Evolutionary conservation across 64 coral and sea anemone genomes (phyloP).

Genomic region (Stichodactyla helianthus): DNA sequence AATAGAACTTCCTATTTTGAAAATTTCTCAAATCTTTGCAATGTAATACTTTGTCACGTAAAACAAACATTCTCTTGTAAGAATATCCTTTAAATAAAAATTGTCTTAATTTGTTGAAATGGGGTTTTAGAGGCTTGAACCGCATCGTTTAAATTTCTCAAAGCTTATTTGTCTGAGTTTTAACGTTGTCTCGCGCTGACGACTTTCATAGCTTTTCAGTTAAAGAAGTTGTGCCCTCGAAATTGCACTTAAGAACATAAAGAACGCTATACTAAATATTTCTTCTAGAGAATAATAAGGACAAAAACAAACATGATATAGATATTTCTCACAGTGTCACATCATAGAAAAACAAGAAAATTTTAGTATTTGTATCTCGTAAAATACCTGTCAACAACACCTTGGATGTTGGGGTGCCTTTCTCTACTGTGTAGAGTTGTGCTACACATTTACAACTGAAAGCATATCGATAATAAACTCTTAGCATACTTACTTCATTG

Average conservation of each 20-base stretch:
- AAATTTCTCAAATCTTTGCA: not conserved
- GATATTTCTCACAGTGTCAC: too few species aligned
- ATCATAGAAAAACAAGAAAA: too few species aligned
- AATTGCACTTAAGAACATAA: too few species aligned
- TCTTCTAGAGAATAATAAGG: too few species aligned
- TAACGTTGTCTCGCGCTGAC: too few species aligned
- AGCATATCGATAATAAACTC: not conserved
- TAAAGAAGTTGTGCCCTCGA: too few species aligned
- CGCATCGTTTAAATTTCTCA: not conserved
- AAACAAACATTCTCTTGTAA: not conserved
- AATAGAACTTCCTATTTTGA: not conserved
- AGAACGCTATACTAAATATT: too few species aligned
- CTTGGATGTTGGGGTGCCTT: not conserved
- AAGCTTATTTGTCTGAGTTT: not conserved
- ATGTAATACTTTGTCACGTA: not conserved
- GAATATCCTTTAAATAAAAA: not conserved
- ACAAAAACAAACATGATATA: too few species aligned
- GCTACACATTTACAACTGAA: too few species aligned
- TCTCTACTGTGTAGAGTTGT: too few species aligned
- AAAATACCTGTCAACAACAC: too few species aligned
- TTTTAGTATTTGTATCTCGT: too few species aligned
- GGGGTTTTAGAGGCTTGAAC: not conserved
- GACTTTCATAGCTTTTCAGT: not conserved
- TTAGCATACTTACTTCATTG: conserved; percentile 60
- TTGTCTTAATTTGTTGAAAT: not conserved